Conservation (phyloP, 1,140 invertebrate genomes). For the Kradibia gibbosae region DNA sequence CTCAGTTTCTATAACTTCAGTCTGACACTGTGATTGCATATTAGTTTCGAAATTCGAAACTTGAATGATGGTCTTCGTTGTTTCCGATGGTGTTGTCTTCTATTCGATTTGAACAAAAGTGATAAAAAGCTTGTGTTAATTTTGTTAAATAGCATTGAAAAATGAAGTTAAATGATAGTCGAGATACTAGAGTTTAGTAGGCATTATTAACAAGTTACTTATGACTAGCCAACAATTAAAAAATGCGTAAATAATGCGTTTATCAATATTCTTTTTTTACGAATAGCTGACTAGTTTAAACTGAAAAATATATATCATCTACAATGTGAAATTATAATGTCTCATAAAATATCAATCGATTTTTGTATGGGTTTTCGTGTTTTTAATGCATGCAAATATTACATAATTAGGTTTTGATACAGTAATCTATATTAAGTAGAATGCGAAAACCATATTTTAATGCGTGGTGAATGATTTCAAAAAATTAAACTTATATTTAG, state of each 20-base stretch:
- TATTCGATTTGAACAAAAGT: constrained; percentile 49
- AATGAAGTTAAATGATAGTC: background rate
- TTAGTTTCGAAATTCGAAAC: constrained; percentile 59
- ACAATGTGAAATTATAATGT: background rate
- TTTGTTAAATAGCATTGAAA: constrained; percentile 14
- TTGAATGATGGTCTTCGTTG: constrained; percentile 57
- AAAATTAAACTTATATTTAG: background rate
- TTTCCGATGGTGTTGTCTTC: constrained; percentile 56
- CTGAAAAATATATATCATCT: background rate
- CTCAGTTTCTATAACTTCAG: constrained; percentile 57
- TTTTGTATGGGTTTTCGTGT: background rate
- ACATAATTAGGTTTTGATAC: background rate
- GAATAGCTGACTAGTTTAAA: background rate
- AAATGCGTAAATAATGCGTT: background rate
- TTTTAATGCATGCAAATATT: background rate
- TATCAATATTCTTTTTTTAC: background rate
- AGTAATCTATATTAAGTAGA: background rate
- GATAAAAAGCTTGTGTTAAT: constrained; percentile 35
- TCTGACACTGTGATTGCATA: constrained; percentile 58
- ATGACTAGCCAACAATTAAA: background rate
- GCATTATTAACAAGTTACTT: constrained; percentile 28
- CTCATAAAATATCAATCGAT: background rate
- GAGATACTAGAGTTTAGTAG: constrained; percentile 29
- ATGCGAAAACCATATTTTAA: background rate
- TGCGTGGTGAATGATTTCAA: background rate